Base-by-base conservation (phyloP, 2,113 vertebrate genomes). In the Actenoides hombroni region DNA sequence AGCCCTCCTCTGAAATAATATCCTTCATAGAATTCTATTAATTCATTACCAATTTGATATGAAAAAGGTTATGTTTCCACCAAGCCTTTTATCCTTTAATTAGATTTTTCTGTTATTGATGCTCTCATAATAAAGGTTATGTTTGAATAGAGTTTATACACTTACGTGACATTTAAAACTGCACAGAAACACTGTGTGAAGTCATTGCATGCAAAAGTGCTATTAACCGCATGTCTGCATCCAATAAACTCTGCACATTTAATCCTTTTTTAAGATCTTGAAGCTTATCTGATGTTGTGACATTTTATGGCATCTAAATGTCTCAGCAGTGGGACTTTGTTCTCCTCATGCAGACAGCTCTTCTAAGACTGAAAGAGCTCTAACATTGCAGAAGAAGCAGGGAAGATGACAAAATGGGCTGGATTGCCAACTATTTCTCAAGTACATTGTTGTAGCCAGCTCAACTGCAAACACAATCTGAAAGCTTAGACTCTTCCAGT, bases 61-160 rank as follows among this genome's bases (percentile, higher is more conserved):
- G 73, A 86, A 84, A 94, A 95, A 83, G 88, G 68, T 86, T 96
- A 80, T 53, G 60, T 86, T 91, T 96, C 74, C 80, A 81, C 21
- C 33, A 77, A 93, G 51, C 46, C 63, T 93, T 95, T 92, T 80
- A 85, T 85, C 76, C 86, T 94, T 96, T 96, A 90, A 96, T 92
- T 93, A 92, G 77, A 94, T 95, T 94, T 95, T 91, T 86, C 92
- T 90, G 68, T 88, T 92, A 92, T 86, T 94, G 87, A 96, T 90
- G 86, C 51, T 91, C 68, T 95, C 86, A 68, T 95, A 94, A 67
- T 75, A 92, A 95, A 95, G 93, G 87, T 96, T 96, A 71, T 85
- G 24, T 85, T 69, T 94, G 76, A 92, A 90, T 70, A 60, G 94
- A 95, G 95, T 92, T 81, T 94, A 84, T 61, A 77, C 76, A 76